Conservation (phyloP, 2,888 invertebrate genomes). For the Thumatha senex region DNA sequence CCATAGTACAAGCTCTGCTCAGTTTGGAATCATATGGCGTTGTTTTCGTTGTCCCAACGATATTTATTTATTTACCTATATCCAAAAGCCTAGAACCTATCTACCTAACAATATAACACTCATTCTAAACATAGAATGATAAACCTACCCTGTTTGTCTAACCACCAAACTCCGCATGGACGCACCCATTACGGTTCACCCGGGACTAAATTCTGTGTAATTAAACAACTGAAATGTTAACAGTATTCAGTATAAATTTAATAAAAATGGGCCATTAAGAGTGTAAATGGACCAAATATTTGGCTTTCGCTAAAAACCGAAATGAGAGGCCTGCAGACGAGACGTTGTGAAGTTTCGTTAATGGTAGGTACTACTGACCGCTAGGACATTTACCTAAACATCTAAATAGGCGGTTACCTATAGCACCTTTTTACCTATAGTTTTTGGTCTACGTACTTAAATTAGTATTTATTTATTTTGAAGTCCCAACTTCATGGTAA, state of each 20-base stretch:
- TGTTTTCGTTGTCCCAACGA: no score
- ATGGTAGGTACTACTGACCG: conserved; percentile 31
- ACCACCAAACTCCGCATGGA: conserved; percentile 64
- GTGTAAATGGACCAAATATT: conserved; percentile 70
- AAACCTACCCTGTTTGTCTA: conserved; percentile 47
- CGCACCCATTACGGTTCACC: conserved; percentile 67
- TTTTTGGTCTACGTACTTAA: neutral
- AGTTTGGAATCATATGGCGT: no score
- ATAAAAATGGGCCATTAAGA: conserved; percentile 77
- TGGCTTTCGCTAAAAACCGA: conserved; percentile 79
- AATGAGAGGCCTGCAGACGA: conserved; percentile 57
- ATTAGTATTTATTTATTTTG: neutral
- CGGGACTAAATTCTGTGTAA: conserved; percentile 73
- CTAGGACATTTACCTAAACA: conserved; percentile 12
- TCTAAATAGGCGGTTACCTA: neutral
- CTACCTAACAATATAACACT: no score
- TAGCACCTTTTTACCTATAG: no score
- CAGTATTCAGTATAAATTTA: conserved; percentile 78
- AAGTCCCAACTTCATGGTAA: no score
- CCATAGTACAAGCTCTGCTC: no score
- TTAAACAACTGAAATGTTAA: conserved; percentile 81
- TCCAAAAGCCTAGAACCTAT: no score
- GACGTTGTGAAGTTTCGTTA: conserved; percentile 50
- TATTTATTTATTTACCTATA: no score
- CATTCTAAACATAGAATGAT: no score